Percentiles rank a stretch among this genome's conserved stretches.
Conservation (phyloP, 2,888 invertebrate species). For the Caradrina kadenii region DNA sequence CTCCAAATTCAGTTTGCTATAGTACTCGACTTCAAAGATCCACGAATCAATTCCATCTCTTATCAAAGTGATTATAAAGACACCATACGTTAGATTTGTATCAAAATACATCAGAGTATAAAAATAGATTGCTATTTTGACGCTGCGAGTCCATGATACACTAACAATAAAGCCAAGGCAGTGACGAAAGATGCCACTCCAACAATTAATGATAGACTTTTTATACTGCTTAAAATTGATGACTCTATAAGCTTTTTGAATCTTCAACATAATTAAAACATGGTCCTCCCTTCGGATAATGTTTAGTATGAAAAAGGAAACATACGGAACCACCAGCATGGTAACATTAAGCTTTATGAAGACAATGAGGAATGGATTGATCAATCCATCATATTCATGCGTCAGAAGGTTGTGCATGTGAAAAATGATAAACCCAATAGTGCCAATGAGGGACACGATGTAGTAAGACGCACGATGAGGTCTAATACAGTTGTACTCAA, state of each 20-base stretch:
- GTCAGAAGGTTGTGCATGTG: not conserved
- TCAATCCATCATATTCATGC: not conserved
- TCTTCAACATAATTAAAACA: conserved; percentile 21
- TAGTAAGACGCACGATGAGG: conserved; percentile 22
- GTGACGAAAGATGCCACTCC: conserved; percentile 6
- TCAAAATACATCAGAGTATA: conserved; percentile 30
- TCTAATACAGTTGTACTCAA: conserved; percentile 32
- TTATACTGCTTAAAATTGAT: conserved; percentile 9
- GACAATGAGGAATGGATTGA: not conserved
- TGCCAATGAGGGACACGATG: conserved; percentile 19
- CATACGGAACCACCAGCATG: conserved; percentile 10
- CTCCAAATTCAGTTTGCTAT: not conserved
- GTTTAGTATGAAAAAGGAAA: conserved; percentile 11
- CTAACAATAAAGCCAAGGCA: not conserved
- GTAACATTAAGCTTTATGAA: not conserved
- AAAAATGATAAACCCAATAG: conserved; percentile 9
- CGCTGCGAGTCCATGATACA: not conserved
- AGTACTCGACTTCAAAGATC: conserved; percentile 15
- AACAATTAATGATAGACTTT: not conserved
- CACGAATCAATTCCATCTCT: conserved; percentile 22
- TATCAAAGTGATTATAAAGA: conserved; percentile 9
- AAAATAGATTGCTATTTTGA: not conserved
- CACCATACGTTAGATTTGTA: conserved; percentile 8
- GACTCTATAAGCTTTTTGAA: conserved; percentile 27
- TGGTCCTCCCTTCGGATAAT: conserved; percentile 10